Base-by-base conservation (phyloP, 1,140 invertebrate genomes). In the Temnothorax nylanderi region DNA sequence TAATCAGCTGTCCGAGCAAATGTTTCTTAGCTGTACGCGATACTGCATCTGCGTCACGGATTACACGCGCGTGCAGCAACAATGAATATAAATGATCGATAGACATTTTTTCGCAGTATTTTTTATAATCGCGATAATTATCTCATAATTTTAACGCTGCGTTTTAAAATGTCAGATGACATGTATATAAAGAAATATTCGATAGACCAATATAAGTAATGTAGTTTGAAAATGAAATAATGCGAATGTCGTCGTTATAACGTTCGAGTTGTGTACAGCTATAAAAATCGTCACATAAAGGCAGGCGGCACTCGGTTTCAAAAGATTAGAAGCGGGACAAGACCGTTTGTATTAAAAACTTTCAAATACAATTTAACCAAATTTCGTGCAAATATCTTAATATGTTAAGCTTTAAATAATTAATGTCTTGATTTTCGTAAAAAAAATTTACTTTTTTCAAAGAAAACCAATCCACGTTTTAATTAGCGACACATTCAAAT, bases 211-310 rank as follows among this genome's bases (percentile, higher is more conserved):
- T 80, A 67, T 41, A 1, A 78, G 2, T 16, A 62, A 5, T 44
- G 3, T 49, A 26, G 26, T 49, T 6, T 41, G 32, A 34, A 8
- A 26, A 7, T 21, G 32, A 78, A 41, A 67, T 67, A 51, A 80
- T 37, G 7, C 8, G 34, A 47, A n/a, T 49, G 16, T 65, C 3
- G 18, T n/a, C 41, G 18, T 49, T 62, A 78, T 37, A 51, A 10
- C 18, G n/a, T 34, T 47, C n/a, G 32, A 51, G 16, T 76, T 58
- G 32, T 13, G 6, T 21, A 34, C 7, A 18, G 13, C 32, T 37
- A 65, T 47, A 64, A 47, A 78, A n/a, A 26, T 47, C 54, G 8
- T 77, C 76, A 34, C 6, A 7, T 51, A 78, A 78, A 78, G 1
- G 18, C 2, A 26, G 1, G 26, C 26, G 3, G n/a, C 5, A 34